A percentile compares a stretch with the other conserved stretches of the same genome.
Evolutionary conservation across 2,797 vertebrate species (phyloP).

Genomic region (Characodon lateralis): DNA sequence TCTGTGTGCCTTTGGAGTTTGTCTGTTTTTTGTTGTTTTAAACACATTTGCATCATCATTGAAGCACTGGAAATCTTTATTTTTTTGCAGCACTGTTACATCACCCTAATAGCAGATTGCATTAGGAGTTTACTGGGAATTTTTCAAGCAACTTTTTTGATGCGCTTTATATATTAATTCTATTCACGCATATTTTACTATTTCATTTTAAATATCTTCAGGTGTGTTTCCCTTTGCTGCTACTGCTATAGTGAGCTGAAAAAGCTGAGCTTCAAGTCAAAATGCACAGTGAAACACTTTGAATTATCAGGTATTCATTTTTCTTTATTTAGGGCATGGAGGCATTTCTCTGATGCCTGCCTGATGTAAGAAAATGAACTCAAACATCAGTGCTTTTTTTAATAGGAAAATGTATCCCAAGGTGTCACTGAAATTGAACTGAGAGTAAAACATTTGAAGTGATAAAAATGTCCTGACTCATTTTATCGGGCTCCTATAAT

Average conservation of each 20-base stretch:
- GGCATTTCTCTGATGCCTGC: background rate
- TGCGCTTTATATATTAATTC: background rate
- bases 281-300: background rate
- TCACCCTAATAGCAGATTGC: background rate
- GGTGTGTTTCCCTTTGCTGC: slow-evolving; percentile 60
- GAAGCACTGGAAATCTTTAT: background rate
- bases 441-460: background rate
- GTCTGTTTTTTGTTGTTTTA: background rate
- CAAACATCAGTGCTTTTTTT: background rate
- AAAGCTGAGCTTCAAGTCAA: background rate
- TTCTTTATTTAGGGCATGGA: slow-evolving; percentile 1
- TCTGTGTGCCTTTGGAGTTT: slow-evolving; percentile 1
- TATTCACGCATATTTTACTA: background rate
- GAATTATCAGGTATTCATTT: background rate
- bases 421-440: background rate
- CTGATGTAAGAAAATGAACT: background rate
- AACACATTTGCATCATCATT: background rate
- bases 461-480: background rate
- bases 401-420: slow-evolving; percentile 1
- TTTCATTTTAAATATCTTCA: slow-evolving; percentile 20
- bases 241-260: slow-evolving; percentile 31
- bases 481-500: background rate
- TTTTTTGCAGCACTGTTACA: background rate
- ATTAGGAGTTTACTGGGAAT: background rate
- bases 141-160: background rate